These are phyloP conservation scores for Dryobotodes eremita DNA, from an alignment of 2,888 invertebrate genomes.

Conservation along the genomic window DNA sequence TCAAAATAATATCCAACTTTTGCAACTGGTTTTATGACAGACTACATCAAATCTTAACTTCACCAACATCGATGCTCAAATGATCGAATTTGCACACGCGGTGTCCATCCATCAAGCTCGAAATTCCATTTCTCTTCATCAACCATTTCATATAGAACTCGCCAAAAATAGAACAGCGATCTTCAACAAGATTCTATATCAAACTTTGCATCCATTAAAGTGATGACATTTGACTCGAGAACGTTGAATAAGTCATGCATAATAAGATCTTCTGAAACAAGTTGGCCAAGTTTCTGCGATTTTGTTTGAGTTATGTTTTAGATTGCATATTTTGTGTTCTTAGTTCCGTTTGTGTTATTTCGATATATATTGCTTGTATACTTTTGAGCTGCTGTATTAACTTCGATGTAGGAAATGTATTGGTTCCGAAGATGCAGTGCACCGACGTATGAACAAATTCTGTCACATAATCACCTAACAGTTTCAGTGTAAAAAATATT, in stretches of 20 bases:
- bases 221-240: slow-evolving; percentile 40
- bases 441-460: not conserved
- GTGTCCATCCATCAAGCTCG: not conserved
- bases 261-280: slow-evolving; percentile 27
- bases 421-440: not conserved
- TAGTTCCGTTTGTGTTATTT: slow-evolving; percentile 6
- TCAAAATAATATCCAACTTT: not conserved
- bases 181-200: slow-evolving; percentile 1
- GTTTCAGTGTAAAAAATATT: not conserved
- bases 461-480: not conserved
- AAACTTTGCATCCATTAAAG: slow-evolving; percentile 38
- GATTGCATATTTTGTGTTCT: slow-evolving; percentile 40
- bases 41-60: too few species aligned
- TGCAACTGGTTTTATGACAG: not conserved
- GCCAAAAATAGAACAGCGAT: slow-evolving; percentile 9
- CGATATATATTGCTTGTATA: not conserved
- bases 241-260: slow-evolving; percentile 34
- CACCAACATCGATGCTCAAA: not conserved
- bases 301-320: slow-evolving; percentile 35
- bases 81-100: not conserved
- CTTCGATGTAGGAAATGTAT: too few species aligned
- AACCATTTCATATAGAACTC: not conserved
- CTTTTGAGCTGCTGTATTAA: slow-evolving; percentile 9
- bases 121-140: not conserved
- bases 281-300: slow-evolving; percentile 41